Base-by-base conservation (phyloP, 2,888 invertebrate genomes). In the Caenorhabditis afra region DNA sequence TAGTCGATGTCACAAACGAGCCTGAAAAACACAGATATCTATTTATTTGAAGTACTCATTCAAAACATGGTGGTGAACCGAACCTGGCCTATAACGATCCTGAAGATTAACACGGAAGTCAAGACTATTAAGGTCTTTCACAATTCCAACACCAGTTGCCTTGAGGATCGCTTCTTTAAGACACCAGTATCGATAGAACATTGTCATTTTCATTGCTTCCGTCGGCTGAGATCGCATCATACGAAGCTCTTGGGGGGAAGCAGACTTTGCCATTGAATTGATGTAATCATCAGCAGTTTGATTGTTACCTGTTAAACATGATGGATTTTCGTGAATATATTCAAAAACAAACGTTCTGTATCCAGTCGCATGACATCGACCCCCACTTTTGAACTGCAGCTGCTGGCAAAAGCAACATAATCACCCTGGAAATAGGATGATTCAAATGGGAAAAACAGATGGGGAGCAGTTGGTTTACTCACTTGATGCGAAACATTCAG, bases 131-230 rank as follows among this genome's bases (percentile, higher is more conserved):
- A 90, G 80, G 59, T 89, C 87, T 62, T 89, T 82, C 76, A 87
- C 82, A 68, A 90, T 88, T 67, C 90, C 90, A 18, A 89, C 85
- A 1, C 90, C 90, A 3, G 90, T 90, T 11, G 90, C 90, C 66
- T 90, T 90, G 55, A 90, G 75, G 45, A 90, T 83, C 1, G 90
- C 87, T 58, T 90, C 90, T 74, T 90, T 90, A 57, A 90, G 76
- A 65, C 90, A 90, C 89, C 90, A 90, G 58, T 85, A 90, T 20
- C 90, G 80, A 55, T 90, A 90, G 82, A 90, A 90, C 59, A 88
- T 82, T 16, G 87, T 87, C 89, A 90, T 88, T 73, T 90, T 88
- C 88, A 90, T 90, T 3, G 84, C 83, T 49, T 90, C 89, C 3
- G 87, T 90, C 7, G 88, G 79, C 52, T 87, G 88, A 10, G 81